Evolutionary conservation across 2,888 invertebrate species (phyloP), one percentile per base, ranked within the genome.

Genomic region (Drosophila gaucha): DNA sequence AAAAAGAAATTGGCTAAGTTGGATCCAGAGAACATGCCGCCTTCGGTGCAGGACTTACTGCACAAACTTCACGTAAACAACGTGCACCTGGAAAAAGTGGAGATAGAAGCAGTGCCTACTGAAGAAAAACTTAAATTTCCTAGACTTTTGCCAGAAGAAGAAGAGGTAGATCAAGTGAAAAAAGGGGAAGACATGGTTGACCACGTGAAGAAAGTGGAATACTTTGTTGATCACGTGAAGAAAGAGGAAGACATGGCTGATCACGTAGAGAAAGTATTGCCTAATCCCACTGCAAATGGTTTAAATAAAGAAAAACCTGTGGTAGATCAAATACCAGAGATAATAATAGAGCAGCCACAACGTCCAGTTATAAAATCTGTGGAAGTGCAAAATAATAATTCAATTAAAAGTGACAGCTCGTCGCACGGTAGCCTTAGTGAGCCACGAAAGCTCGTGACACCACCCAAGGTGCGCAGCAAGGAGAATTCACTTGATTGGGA

Each of bases 41-140:
- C 91, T 2, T 91, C 91, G 1, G 89, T 91, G 0, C 91, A 91
- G 65, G 91, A 91, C 46, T 62, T 91, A 16, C 33, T 91, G 22
- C 78, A 84, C 0, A 75, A 85, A 18, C 10, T 74, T 10, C 66
- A 60, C n/a, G 14, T 30, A 1, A 68, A 69, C n/a, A 67, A 46
- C 8, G 6, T 18, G 0, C 22, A 44, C 5, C 14, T 41, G 0
- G 16, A 47, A 6, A 18, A 64, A 6, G 26, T 2, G 1, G 10
- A 24, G 8, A 9, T 14, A 16, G 8, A 30, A 4, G 0, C 56
- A 0, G 28, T 24, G 1, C 22, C 43, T 10, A 18, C 14, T 1
- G 31, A 38, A 1, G 63, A 51, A 12, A 52, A 67, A 6, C 50
- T 63, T 6, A 82, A 78, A 26, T 90, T 90, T n/a, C 90, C 90